phyloP scores from a whole-genome alignment of 2,113 vertebrate genomes.

The Xiphorhynchus elegans region DNA sequence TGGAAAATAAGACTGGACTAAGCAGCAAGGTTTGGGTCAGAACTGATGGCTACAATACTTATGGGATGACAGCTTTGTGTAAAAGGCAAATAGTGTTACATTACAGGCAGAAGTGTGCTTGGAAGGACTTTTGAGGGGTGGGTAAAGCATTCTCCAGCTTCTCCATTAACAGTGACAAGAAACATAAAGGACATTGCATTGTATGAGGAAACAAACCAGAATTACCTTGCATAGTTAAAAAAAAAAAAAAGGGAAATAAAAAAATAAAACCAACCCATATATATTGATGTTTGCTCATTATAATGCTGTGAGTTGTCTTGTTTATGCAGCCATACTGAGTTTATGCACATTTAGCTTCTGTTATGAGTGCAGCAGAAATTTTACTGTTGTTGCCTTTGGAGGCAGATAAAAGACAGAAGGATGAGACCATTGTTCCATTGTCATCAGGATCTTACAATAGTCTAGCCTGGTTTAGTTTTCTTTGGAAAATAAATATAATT shows the following conservation, averaged over 20 bases:
- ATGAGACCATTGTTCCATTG: background rate
- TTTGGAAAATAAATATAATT: background rate
- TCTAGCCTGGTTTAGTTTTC: background rate
- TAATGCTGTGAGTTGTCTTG: background rate
- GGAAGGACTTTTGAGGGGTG: background rate
- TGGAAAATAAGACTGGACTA: background rate
- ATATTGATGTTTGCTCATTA: background rate
- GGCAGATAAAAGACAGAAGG: background rate
- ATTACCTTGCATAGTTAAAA: background rate
- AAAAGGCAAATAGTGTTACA: background rate
- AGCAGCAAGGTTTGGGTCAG: background rate
- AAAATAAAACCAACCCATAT: background rate
- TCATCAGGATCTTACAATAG: background rate
- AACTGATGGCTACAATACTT: background rate
- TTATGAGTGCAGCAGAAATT: background rate
- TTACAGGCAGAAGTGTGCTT: background rate
- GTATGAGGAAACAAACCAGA: background rate
- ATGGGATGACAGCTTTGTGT: background rate
- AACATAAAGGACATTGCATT: background rate
- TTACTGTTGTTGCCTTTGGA: background rate
- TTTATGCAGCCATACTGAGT: background rate
- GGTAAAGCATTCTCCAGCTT: background rate
- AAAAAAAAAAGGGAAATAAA: background rate
- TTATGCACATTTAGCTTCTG: conserved; percentile 5
- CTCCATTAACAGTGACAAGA: background rate